Evolutionary conservation across 2,113 vertebrate species (phyloP).

Genomic region (Pomatostomus ruficeps): DNA sequence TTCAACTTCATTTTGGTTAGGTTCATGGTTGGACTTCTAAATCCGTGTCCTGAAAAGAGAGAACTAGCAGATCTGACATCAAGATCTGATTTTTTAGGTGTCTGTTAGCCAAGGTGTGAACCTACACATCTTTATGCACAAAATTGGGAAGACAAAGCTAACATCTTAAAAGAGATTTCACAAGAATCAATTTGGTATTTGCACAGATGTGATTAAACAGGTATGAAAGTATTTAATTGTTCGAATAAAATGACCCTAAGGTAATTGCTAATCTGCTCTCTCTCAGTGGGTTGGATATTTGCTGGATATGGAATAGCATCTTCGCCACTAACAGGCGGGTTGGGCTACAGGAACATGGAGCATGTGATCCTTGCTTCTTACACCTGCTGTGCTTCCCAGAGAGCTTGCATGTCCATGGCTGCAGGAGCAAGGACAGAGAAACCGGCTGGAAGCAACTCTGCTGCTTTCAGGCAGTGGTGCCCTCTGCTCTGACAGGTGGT

Average conservation of each 20-base stretch:
- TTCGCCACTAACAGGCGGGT: background rate
- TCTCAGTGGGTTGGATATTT: background rate
- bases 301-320: background rate
- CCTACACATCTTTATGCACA: background rate
- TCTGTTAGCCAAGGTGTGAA: background rate
- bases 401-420: background rate
- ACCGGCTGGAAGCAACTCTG: background rate
- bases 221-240: background rate
- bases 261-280: background rate
- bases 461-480: background rate
- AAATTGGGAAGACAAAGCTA: background rate
- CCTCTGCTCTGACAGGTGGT: rapidly evolving
- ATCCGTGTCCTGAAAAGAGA: background rate
- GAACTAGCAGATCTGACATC: background rate
- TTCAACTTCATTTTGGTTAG: background rate
- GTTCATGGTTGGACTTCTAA: background rate
- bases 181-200: background rate
- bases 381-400: background rate
- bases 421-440: background rate
- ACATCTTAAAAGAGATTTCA: background rate
- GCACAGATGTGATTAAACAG: background rate
- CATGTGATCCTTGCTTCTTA: background rate
- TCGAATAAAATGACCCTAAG: background rate
- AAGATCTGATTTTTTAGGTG: background rate
- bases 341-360: rapidly evolving